Evolutionary conservation across 2,888 invertebrate genomes (phyloP).

Genomic region (Cephus sareptanus): DNA sequence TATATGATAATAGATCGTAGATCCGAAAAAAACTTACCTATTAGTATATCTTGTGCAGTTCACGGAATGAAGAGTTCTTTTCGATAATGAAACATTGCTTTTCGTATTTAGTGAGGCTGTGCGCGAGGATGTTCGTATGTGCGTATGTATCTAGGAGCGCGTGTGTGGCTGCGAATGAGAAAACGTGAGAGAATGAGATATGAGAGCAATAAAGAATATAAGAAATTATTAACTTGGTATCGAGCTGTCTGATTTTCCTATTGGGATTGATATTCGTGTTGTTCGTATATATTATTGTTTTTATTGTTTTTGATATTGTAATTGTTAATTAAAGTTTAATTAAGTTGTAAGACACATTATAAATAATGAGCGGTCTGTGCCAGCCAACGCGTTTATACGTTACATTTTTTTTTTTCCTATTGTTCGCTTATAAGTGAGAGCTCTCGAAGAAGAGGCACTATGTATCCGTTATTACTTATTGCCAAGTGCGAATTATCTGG

Average conservation of each 20-base stretch:
- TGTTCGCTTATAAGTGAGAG: not conserved
- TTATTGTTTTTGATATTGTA: conserved; percentile 11
- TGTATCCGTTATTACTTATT: not conserved
- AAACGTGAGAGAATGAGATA: not conserved
- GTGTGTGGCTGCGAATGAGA: conserved; percentile 1
- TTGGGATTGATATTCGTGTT: not conserved
- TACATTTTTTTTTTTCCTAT: not conserved
- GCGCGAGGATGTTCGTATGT: not conserved
- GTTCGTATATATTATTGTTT: not conserved
- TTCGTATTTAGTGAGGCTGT: not conserved
- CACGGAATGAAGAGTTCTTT: not conserved
- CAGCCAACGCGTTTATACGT: not conserved
- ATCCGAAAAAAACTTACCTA: conserved; percentile 14
- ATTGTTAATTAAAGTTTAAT: conserved; percentile 28
- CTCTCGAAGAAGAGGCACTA: conserved; percentile 16
- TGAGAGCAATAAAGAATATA: conserved; percentile 22
- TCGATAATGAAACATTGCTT: not conserved
- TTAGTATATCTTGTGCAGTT: conserved; percentile 18
- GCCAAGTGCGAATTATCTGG: not conserved
- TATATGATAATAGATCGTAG: conserved; percentile 8
- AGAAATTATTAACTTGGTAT: conserved; percentile 19
- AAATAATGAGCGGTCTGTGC: conserved; percentile 8
- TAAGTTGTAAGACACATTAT: conserved; percentile 25
- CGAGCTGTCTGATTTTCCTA: conserved; percentile 2
- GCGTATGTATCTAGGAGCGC: not conserved